Evolutionary conservation across 2,797 vertebrate genomes (phyloP), one percentile per base, ranked within the genome.

Genomic region (Sebastes flavidus): DNA sequence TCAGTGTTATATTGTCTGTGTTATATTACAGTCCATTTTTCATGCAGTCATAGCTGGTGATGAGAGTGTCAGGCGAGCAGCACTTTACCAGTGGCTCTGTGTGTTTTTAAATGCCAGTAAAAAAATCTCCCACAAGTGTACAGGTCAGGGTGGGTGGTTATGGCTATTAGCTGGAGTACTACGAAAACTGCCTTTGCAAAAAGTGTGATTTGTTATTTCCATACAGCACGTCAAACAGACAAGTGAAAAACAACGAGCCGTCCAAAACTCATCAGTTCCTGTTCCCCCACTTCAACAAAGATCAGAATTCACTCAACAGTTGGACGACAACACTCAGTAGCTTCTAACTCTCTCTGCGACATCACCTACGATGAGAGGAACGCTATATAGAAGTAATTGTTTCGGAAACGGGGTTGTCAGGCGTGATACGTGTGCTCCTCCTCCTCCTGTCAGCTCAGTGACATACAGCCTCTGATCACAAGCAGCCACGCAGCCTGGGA

Each of bases 401-500:
- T 72, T 65, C 5, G 13, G 52, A 65, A 72, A 54, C 46, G 22
- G 49, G 22, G 75, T 65, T 80, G 77, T 75, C 73, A 63, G 46
- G 49, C 29, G 61, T 60, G 34, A 69, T 22, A 13, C 25, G n/a
- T 10, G 49, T 11, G 29, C 60, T 61, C 59, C 29, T 32, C 59
- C 59, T 60, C 59, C 60, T 66, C 30, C 82, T 46, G 69, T 70
- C 71, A 58, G 42, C 46, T 25, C 67, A 63, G 13, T 63, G 68
- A 36, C 54, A 75, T 72, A 65, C 65, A 78, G 22, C 38, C 63
- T 85, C 36, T 80, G 59, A 89, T 75, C 76, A 85, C 78, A 14
- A 38, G 78, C 80, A 65, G 73, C 71, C 73, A 38, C 13, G 36
- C 36, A 69, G 71, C 65, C 60, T 12, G 59, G 36, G 59, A 78